These are phyloP conservation scores for Eriocheir sinensis DNA, from an alignment of 1,140 invertebrate genomes.

Conservation along the genomic window DNA sequence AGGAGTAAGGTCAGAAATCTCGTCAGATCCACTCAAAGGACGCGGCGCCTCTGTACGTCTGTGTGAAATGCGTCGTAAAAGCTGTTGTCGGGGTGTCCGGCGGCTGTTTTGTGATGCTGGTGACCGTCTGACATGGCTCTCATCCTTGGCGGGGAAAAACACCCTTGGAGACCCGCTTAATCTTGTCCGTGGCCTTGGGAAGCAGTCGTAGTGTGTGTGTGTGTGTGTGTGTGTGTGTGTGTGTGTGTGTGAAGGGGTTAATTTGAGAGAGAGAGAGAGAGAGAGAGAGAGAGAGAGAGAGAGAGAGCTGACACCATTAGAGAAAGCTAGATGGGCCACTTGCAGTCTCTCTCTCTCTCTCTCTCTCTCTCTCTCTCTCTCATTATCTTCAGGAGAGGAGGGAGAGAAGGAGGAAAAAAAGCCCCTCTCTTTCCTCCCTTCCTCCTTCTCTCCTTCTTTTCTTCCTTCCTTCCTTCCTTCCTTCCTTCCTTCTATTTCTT, in stretches of 20 bases:
- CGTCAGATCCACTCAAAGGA: too few species aligned
- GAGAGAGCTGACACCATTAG: background rate
- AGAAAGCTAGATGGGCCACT: too few species aligned
- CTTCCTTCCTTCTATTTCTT: background rate
- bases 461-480: background rate
- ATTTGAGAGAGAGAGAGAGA: conserved; percentile 24
- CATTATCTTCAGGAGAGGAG: background rate
- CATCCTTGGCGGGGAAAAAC: too few species aligned
- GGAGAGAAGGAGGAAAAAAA: background rate
- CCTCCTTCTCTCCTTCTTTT: conserved; percentile 31
- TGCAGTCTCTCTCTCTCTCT: conserved; percentile 38
- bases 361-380: conserved; percentile 27
- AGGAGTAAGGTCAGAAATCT: too few species aligned
- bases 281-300: background rate
- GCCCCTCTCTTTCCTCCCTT: background rate
- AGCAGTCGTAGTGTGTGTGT: too few species aligned
- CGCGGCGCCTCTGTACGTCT: too few species aligned
- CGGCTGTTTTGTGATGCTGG: too few species aligned
- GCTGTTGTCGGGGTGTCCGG: too few species aligned
- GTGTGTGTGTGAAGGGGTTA: conserved; percentile 62
- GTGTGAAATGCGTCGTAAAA: too few species aligned
- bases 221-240: conserved; percentile 66
- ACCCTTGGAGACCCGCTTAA: too few species aligned
- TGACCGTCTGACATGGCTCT: too few species aligned
- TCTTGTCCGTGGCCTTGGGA: too few species aligned